Percentiles rank a stretch among this genome's conserved stretches.
phyloP scores from a whole-genome alignment of 2,888 invertebrate genomes.

The Rhingia rostrata region DNA sequence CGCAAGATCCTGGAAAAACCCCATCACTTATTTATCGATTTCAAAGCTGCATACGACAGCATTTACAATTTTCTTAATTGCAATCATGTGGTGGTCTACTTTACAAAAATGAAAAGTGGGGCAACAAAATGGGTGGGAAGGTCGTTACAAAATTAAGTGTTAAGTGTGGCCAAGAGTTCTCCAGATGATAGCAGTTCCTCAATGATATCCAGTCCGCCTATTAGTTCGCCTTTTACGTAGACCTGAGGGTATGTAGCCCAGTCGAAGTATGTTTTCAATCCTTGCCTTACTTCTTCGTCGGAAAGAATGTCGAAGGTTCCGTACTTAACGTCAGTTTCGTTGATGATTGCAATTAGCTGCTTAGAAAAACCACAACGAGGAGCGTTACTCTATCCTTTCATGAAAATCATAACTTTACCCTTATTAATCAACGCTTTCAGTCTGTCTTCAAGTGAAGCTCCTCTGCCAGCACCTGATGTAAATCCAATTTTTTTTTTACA shows the following conservation, averaged over 20 bases:
- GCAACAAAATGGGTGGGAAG: not conserved
- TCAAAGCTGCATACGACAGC: too few relatives aligned
- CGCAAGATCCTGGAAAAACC: too few relatives aligned
- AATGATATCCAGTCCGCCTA: conserved; percentile 95
- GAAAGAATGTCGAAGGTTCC: conserved; percentile 94
- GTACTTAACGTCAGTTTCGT: conserved; percentile 87
- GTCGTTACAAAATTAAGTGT: conserved; percentile 66
- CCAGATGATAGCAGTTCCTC: conserved; percentile 90
- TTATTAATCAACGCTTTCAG: conserved; percentile 89
- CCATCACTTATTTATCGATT: too few relatives aligned
- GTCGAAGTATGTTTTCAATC: conserved; percentile 93
- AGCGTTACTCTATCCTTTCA: conserved; percentile 91
- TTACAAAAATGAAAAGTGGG: not conserved
- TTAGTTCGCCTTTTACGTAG: conserved; percentile 93
- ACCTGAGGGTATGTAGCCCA: conserved; percentile 98
- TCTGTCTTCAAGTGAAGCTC: conserved; percentile 86
- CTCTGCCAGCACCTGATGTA: conserved; percentile 79
- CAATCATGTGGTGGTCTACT: not conserved
- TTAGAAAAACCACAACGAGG: conserved; percentile 94
- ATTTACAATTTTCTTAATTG: conserved; percentile 30
- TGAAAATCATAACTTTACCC: conserved; percentile 92
- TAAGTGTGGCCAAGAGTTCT: conserved; percentile 88
- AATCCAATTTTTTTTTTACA: conserved; percentile 85
- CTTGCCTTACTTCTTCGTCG: conserved; percentile 95
- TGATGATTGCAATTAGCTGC: conserved; percentile 91